Base-by-base conservation (phyloP, 1,140 invertebrate species). In the Scaptomyza pallida region DNA sequence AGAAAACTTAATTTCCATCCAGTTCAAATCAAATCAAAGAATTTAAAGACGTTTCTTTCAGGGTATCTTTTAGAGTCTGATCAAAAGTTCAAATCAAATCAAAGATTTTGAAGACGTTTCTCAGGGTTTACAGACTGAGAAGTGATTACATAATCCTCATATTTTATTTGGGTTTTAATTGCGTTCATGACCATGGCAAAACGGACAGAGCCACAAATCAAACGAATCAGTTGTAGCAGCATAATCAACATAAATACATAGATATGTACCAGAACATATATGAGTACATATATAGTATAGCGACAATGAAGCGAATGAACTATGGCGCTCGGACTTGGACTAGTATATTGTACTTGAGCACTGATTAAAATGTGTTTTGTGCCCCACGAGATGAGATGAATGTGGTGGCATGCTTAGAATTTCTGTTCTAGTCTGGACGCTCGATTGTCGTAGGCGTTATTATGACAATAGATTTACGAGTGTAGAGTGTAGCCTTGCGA, bases 381-480 rank as follows among this genome's bases (percentile, higher is more conserved):
- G 55, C 60, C 71, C 52, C 52, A 43, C 8, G 8, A 0, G 67
- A 68, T 68, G 64, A 51, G 43, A 61, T 47, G 26, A 6, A n/a
- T 37, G 33, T 68, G 43, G 33, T 68, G 43, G 64, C 70, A 72
- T 56, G 48, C 30, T 37, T 30, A 35, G 13, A 23, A 52, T 30
- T 35, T 47, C 37, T 30, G 19, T 33, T 52, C 35, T 55, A 48
- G 56, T 74, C 65, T 74, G 61, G 71, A 57, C 71, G 43, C 21
- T 61, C 41, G n/a, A 30, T 61, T 33, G n/a, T 50, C 74, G 82
- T 86, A 88, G 82, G 82, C 82, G 82, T 86, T 86, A 72, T 86
- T 86, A 72, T 72, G 82, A 86, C 81, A 86, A 88, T 86, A 81
- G 81, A 88, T 86, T 86, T 86, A 88, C 75, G 78, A 86, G 82